These are phyloP conservation scores for Trachops cirrhosus DNA, from an alignment of 2,797 vertebrate genomes.

Conservation along the genomic window DNA sequence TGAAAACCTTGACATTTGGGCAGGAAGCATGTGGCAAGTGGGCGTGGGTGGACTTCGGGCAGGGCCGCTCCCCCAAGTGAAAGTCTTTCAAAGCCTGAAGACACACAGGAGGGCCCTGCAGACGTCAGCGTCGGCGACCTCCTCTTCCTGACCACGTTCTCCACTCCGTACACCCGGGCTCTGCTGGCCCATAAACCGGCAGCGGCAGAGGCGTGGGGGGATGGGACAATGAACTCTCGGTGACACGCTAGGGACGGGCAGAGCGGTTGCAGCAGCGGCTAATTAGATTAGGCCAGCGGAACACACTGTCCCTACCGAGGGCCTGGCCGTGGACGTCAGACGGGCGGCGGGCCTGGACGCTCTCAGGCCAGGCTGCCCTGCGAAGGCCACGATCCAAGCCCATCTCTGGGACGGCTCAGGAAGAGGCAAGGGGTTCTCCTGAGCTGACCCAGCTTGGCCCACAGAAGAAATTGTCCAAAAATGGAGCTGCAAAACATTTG, in stretches of 20 bases:
- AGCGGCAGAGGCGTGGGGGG: rapidly evolving
- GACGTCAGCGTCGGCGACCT: background rate
- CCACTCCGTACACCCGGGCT: background rate
- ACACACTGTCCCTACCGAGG: background rate
- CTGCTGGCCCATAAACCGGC: background rate
- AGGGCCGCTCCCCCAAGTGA: background rate
- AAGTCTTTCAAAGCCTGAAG: background rate
- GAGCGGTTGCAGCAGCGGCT: background rate
- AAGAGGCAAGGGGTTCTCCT: background rate
- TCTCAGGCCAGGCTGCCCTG: background rate
- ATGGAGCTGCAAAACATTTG: background rate
- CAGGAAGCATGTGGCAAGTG: constrained; percentile 47
- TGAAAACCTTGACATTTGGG: constrained; percentile 61
- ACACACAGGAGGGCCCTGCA: background rate
- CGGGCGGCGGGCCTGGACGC: background rate
- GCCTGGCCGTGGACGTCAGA: background rate
- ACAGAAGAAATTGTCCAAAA: background rate
- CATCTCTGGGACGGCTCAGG: background rate
- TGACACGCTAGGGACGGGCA: background rate
- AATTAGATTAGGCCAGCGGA: background rate
- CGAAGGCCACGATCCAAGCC: too few species aligned
- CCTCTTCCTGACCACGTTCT: background rate
- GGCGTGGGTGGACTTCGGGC: background rate
- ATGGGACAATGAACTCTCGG: background rate
- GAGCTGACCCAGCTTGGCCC: background rate